Percentiles rank a stretch among this genome's conserved stretches.
Conservation (phyloP, 2,888 invertebrate genomes). For the Schizaphis graminum region DNA sequence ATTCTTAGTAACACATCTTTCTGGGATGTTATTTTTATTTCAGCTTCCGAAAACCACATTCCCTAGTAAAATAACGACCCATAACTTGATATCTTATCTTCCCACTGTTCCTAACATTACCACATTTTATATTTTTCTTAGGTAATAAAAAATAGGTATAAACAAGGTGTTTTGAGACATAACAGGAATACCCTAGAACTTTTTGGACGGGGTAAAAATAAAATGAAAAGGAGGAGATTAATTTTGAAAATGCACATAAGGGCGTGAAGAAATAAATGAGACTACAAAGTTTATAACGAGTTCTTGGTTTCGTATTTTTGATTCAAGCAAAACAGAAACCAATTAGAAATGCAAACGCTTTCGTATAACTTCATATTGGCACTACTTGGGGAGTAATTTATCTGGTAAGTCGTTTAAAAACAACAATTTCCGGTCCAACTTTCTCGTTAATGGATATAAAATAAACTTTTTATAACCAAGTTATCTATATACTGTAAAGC, state of each 20-base stretch:
- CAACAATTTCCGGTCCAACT: conserved; percentile 61
- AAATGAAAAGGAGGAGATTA: conserved; percentile 2
- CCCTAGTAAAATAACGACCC: conserved; percentile 1
- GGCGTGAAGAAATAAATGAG: conserved; percentile 41
- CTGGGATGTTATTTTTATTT: conserved; percentile 8
- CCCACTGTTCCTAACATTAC: not conserved
- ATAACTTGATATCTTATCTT: conserved; percentile 4
- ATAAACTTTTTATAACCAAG: conserved; percentile 60
- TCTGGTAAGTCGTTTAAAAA: conserved; percentile 58
- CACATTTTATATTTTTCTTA: not conserved
- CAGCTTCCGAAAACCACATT: not conserved
- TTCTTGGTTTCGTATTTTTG: conserved; percentile 30
- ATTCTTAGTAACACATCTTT: not conserved
- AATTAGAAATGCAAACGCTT: conserved; percentile 49
- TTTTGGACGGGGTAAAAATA: not conserved
- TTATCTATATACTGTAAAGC: conserved; percentile 20
- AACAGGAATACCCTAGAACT: conserved; percentile 14
- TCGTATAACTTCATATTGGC: conserved; percentile 52
- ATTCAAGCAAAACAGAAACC: conserved; percentile 38
- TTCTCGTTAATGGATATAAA: conserved; percentile 55
- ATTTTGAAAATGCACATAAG: conserved; percentile 49
- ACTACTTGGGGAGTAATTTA: conserved; percentile 53
- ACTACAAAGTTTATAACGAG: conserved; percentile 46
- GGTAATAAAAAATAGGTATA: conserved; percentile 20
- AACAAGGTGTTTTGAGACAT: not conserved